Evolutionary conservation across 2,888 invertebrate genomes (phyloP), one percentile per base, ranked within the genome.

Genomic region (Noctuana brunneofusca): DNA sequence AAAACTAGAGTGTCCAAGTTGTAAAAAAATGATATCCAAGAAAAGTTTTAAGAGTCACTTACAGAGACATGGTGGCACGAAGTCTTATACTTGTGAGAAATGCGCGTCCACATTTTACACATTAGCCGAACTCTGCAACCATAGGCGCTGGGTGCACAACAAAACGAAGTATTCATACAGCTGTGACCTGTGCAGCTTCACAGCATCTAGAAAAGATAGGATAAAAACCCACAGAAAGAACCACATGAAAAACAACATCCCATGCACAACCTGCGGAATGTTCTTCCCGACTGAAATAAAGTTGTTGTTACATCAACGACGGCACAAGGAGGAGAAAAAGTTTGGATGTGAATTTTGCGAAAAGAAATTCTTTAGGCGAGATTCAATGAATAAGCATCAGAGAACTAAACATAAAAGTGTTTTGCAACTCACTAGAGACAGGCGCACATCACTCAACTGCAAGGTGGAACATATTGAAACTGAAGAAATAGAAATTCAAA

Each of bases 31-130:
- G 0, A 71, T 88, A 0, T 77, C 74, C 53, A 74, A 69, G 18
- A 76, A 73, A 9, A 62, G 63, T 46, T 69, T 84, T 9, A 60
- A 58, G 0, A 64, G 66, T 1, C 89, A 90, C 50, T 80, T 88
- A 79, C 68, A 73, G 52, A 67, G 89, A 12, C 89, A 89, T 57
- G 73, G 72, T 1, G 85, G 83, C 0, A 68, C 80, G 0, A 87
- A 83, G 64, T 71, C 78, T 0, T 86, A 67, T 59, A 76, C 84
- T 0, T 89, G 89, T 72, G 89, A 89, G 57, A 71, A 71, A 12
- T 90, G 89, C 68, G 83, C 85, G 0, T 75, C 79, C 5, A 75
- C 83, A 16, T 89, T 86, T 63, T 87, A 71, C 55, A 84, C 86
- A 0, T 53, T 71, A 0, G 71, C 79, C 0, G 89, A 88, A 65